These are phyloP conservation scores for Microtus pennsylvanicus DNA, from an alignment of 2,113 vertebrate species.

Conservation along the genomic window DNA sequence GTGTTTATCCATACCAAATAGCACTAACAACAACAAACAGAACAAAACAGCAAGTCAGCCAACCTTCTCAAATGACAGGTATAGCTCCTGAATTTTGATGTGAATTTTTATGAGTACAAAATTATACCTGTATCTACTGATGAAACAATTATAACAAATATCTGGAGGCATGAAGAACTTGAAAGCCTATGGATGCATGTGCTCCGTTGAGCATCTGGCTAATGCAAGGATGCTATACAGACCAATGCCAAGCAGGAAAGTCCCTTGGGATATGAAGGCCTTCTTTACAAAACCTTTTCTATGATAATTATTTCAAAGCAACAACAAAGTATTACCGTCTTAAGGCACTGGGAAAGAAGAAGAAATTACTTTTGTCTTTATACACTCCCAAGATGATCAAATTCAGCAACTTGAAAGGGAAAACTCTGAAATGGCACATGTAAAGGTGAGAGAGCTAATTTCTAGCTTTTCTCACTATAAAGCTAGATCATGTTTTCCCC, in stretches of 20 bases:
- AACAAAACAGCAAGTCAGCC: not conserved
- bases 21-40: not conserved
- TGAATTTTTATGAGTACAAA: conserved; percentile 60
- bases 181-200: not conserved
- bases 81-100: conserved; percentile 31
- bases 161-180: not conserved
- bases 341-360: not conserved
- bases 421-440: not conserved
- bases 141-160: conserved; percentile 73
- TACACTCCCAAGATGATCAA: not conserved
- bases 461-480: not conserved
- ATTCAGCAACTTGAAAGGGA: not conserved
- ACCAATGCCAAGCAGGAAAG: not conserved
- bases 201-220: not conserved
- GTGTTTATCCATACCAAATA: conserved; percentile 49
- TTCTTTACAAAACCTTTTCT: not conserved
- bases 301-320: conserved; percentile 45
- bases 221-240: not conserved
- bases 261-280: not conserved
- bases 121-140: conserved; percentile 74
- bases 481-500: not conserved
- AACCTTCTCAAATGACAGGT: not conserved
- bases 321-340: not conserved
- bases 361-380: not conserved
- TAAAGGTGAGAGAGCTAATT: not conserved